Conservation (phyloP, 2,113 vertebrate genomes). For the Psittacus erithacus region DNA sequence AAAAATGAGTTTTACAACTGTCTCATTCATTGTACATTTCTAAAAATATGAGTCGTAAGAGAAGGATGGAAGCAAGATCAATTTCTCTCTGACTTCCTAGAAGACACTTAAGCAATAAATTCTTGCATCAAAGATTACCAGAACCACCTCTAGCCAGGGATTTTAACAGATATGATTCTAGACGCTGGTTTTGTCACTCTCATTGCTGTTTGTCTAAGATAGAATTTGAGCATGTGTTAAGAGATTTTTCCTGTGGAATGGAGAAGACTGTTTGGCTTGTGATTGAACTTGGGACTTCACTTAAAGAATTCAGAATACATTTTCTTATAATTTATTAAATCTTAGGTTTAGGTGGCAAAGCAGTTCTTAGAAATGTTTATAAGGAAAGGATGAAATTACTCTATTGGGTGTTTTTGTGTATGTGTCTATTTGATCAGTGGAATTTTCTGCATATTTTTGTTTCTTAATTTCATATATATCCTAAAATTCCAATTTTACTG, state of each 20-base stretch:
- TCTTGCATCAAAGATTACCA: not conserved
- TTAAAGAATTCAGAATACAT: not conserved
- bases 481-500: not conserved
- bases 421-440: not conserved
- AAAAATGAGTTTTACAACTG: not conserved
- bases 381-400: not conserved
- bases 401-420: not conserved
- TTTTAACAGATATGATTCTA: not conserved
- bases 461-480: not conserved
- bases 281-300: not conserved
- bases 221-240: not conserved
- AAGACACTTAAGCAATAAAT: not conserved
- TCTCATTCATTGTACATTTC: not conserved
- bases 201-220: not conserved
- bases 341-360: not conserved
- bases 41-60: not conserved
- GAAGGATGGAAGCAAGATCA: not conserved
- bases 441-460: not conserved
- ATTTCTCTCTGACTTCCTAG: not conserved
- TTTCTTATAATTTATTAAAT: not conserved
- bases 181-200: not conserved
- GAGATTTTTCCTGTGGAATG: not conserved
- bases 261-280: not conserved
- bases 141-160: not conserved
- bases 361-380: not conserved